Percentiles rank a stretch among this genome's conserved stretches.
phyloP scores from a whole-genome alignment of 2,797 vertebrate genomes.

The Enteromius unitaeniatus region DNA sequence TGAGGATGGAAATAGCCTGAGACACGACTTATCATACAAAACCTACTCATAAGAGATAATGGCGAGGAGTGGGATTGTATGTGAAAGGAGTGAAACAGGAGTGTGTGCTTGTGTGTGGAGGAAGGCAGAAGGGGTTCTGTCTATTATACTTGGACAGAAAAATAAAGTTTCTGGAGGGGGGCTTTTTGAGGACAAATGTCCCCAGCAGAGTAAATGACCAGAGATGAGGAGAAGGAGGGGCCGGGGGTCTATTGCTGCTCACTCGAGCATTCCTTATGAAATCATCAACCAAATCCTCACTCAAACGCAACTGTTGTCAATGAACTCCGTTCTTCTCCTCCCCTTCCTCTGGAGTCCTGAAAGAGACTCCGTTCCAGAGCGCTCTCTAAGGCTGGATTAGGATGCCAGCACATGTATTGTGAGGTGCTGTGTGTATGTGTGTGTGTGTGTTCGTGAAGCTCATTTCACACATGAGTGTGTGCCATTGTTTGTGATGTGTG shows the following conservation, averaged over 20 bases:
- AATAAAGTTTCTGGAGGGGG: conserved; percentile 40
- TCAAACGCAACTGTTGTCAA: conserved; percentile 76
- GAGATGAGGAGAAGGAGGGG: conserved; percentile 37
- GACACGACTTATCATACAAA: conserved; percentile 41
- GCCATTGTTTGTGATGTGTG: conserved; percentile 66
- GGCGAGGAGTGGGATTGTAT: conserved; percentile 6
- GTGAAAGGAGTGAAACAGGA: not conserved
- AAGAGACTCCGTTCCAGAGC: conserved; percentile 49
- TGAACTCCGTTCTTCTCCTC: conserved; percentile 60
- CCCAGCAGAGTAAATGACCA: conserved; percentile 59
- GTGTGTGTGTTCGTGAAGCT: conserved; percentile 71
- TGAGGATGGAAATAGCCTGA: conserved; percentile 42
- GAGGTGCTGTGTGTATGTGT: conserved; percentile 62
- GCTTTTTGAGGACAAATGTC: conserved; percentile 54
- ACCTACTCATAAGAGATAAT: conserved; percentile 46
- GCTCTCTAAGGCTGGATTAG: conserved; percentile 54
- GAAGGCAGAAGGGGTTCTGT: conserved; percentile 10
- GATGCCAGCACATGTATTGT: conserved; percentile 54
- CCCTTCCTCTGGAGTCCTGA: conserved; percentile 43
- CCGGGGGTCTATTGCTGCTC: conserved; percentile 66
- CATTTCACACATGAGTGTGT: conserved; percentile 84
- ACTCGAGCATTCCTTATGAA: conserved; percentile 75
- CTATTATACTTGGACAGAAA: conserved; percentile 50
- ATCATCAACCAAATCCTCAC: conserved; percentile 76
- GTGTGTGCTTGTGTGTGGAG: conserved; percentile 41